Percentiles rank a stretch among this genome's conserved stretches.
These are phyloP conservation scores for Glareola pratincola DNA, from an alignment of 2,113 vertebrate genomes.

Conservation along the genomic window DNA sequence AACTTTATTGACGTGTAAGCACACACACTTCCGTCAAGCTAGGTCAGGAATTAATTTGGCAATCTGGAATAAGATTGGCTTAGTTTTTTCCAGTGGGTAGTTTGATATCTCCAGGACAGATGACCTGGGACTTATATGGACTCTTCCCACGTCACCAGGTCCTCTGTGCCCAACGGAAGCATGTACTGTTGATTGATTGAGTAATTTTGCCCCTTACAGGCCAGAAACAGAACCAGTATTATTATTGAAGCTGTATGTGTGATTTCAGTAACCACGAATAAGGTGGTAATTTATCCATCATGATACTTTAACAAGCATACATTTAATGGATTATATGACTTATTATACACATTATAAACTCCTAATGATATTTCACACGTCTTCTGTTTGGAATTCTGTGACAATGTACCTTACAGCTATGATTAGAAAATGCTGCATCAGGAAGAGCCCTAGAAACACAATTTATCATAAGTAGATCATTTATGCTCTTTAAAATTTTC, in stretches of 20 bases:
- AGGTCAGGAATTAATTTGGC: neutral
- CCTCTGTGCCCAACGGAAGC: neutral
- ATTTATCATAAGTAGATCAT: neutral
- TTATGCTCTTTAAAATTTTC: neutral
- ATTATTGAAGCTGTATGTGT: neutral
- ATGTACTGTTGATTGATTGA: neutral
- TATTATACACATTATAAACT: constrained; percentile 37
- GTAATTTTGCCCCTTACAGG: neutral
- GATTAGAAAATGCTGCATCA: constrained; percentile 6
- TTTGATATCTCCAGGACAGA: neutral
- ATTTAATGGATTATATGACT: constrained; percentile 42
- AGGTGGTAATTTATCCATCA: neutral
- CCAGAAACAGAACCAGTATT: neutral
- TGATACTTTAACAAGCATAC: neutral
- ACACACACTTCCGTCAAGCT: neutral
- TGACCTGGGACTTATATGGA: neutral
- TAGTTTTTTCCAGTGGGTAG: fast-evolving
- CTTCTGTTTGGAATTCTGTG: neutral
- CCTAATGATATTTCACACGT: constrained; percentile 14
- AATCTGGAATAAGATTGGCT: neutral
- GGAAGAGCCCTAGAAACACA: neutral
- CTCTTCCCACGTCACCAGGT: neutral
- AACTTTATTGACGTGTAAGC: neutral
- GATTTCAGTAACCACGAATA: neutral
- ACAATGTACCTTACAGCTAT: neutral